Evolutionary conservation across 2,797 vertebrate species (phyloP).

Genomic region (Epinephelus malabaricus): DNA sequence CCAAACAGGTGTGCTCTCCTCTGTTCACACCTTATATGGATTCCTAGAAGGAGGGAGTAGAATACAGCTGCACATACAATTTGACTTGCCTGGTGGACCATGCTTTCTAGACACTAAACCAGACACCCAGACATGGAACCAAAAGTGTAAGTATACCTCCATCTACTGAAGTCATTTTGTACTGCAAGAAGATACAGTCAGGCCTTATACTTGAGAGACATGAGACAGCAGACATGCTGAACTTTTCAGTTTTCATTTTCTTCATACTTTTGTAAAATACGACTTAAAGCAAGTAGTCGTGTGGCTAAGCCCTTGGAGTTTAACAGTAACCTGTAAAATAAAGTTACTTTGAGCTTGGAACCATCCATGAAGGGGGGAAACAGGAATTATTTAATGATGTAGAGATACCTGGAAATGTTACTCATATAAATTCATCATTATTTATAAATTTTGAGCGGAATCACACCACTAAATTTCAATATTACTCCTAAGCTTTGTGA

Average conservation of each 20-base stretch:
- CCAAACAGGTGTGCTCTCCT: slow-evolving; percentile 16
- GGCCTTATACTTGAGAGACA: not conserved
- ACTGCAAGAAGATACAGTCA: slow-evolving; percentile 39
- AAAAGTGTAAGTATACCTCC: slow-evolving; percentile 38
- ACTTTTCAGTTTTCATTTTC: not conserved
- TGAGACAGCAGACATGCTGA: not conserved
- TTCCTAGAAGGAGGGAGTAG: slow-evolving; percentile 24
- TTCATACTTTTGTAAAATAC: not conserved
- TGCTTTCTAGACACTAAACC: slow-evolving; percentile 64
- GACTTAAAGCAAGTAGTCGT: not conserved
- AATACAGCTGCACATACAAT: slow-evolving; percentile 8
- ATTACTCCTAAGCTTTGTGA: too few species aligned
- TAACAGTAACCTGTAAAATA: not conserved
- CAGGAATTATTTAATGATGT: not conserved
- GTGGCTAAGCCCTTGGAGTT: not conserved
- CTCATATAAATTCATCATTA: not conserved
- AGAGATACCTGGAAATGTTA: not conserved
- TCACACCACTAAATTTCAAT: not conserved
- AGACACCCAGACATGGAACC: slow-evolving; percentile 11
- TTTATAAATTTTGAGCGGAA: not conserved
- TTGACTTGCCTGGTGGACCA: slow-evolving; percentile 51
- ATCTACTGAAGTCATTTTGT: slow-evolving; percentile 61
- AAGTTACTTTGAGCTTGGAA: not conserved
- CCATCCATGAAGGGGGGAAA: too few species aligned
- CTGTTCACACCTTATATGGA: slow-evolving; percentile 1